phyloP scores from a whole-genome alignment of 1,140 invertebrate genomes.

The Hyphantria cunea region DNA sequence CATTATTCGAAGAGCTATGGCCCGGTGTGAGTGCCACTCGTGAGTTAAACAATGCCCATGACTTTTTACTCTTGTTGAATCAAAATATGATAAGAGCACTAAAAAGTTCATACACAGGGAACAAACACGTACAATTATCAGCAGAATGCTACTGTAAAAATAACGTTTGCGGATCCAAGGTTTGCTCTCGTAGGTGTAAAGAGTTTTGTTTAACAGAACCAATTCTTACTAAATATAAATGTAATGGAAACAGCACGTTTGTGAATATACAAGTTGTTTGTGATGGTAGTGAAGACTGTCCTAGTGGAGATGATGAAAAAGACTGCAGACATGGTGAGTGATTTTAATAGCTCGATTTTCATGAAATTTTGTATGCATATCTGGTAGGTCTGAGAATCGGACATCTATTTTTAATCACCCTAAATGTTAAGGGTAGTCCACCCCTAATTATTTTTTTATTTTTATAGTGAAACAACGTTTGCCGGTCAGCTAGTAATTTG shows the following conservation, averaged over 20 bases:
- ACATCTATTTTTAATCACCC: no score
- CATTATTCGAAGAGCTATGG: slow-evolving; percentile 38
- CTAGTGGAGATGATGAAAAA: slow-evolving; percentile 54
- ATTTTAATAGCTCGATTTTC: no score
- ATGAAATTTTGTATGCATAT: no score
- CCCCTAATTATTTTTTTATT: no score
- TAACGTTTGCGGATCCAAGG: slow-evolving; percentile 38
- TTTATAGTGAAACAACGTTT: no score
- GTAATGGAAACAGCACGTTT: slow-evolving; percentile 38
- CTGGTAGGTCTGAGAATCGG: no score
- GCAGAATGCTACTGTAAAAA: slow-evolving; percentile 55
- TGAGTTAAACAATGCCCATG: slow-evolving; percentile 44
- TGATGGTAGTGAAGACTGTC: slow-evolving; percentile 54
- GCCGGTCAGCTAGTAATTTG: no score
- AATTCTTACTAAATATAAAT: slow-evolving; percentile 50
- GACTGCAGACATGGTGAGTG: slow-evolving; percentile 50
- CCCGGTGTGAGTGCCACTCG: slow-evolving; percentile 17
- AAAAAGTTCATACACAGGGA: slow-evolving; percentile 56
- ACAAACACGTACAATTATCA: slow-evolving; percentile 42
- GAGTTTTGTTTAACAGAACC: slow-evolving; percentile 53
- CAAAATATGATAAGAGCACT: slow-evolving; percentile 50
- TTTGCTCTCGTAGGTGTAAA: slow-evolving; percentile 50
- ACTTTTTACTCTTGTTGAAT: slow-evolving; percentile 49
- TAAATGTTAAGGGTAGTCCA: no score
- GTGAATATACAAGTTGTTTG: slow-evolving; percentile 51